Percentiles rank a stretch among this genome's conserved stretches.
phyloP scores from a whole-genome alignment of 2,113 vertebrate genomes.

The Empidonax traillii region DNA sequence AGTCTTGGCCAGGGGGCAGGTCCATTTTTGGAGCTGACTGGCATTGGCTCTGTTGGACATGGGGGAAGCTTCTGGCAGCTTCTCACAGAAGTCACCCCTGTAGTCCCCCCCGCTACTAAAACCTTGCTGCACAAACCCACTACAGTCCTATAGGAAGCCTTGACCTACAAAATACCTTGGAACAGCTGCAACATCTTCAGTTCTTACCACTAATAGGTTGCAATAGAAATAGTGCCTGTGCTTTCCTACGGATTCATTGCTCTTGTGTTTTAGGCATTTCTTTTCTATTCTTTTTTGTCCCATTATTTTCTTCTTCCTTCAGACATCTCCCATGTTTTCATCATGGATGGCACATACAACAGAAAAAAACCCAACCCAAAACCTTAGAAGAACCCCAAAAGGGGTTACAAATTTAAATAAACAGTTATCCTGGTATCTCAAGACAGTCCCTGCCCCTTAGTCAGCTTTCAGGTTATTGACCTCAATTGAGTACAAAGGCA shows the following conservation, averaged over 20 bases:
- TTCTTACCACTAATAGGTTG: neutral
- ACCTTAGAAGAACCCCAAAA: neutral
- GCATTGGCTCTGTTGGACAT: neutral
- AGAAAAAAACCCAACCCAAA: neutral
- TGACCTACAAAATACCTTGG: neutral
- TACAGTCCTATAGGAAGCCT: neutral
- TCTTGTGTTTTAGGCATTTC: neutral
- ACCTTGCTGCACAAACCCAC: neutral
- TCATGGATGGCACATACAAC: neutral
- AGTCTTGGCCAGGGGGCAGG: rapidly evolving
- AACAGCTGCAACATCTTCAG: neutral
- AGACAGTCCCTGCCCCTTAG: neutral
- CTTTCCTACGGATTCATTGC: neutral
- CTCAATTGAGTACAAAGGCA: neutral
- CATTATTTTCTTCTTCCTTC: neutral
- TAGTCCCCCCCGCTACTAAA: neutral
- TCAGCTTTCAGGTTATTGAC: neutral
- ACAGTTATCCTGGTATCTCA: neutral
- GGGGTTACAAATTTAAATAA: neutral
- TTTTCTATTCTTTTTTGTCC: neutral
- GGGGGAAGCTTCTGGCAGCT: neutral
- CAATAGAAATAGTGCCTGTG: neutral
- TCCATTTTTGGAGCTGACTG: neutral
- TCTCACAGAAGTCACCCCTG: neutral
- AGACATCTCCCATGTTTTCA: neutral